Percentiles rank a stretch among this genome's conserved stretches.
phyloP scores from a whole-genome alignment of 2,797 vertebrate species.

The Babyrousa celebensis region DNA sequence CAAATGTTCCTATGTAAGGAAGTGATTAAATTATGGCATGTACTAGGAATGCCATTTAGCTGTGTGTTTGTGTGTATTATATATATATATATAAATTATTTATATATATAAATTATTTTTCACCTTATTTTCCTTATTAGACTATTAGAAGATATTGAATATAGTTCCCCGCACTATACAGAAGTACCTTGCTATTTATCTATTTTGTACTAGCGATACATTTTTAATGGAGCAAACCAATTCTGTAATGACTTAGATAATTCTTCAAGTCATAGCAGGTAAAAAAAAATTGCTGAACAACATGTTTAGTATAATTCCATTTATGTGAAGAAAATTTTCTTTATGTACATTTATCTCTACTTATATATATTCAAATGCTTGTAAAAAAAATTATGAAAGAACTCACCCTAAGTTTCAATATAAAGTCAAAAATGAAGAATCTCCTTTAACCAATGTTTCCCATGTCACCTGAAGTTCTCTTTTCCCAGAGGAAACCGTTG shows the following conservation, averaged over 20 bases:
- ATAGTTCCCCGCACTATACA: not conserved
- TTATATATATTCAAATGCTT: not conserved
- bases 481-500: not conserved
- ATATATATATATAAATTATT: no score
- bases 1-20: not conserved
- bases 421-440: not conserved
- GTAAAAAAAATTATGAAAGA: not conserved
- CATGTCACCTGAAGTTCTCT: not conserved
- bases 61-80: not conserved
- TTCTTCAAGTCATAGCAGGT: not conserved
- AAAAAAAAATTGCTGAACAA: not conserved
- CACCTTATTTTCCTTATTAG: not conserved
- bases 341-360: not conserved
- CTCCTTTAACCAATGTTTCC: not conserved
- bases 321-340: not conserved
- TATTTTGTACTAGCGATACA: no score
- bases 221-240: constrained; percentile 9
- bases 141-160: not conserved
- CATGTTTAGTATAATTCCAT: constrained; percentile 13
- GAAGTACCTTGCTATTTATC: not conserved
- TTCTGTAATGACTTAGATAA: constrained; percentile 24
- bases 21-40: not conserved
- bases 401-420: not conserved
- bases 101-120: not conserved
- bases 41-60: constrained; percentile 11